These are phyloP conservation scores for Lophotriccus pileatus DNA, from an alignment of 2,797 vertebrate genomes.

Conservation along the genomic window DNA sequence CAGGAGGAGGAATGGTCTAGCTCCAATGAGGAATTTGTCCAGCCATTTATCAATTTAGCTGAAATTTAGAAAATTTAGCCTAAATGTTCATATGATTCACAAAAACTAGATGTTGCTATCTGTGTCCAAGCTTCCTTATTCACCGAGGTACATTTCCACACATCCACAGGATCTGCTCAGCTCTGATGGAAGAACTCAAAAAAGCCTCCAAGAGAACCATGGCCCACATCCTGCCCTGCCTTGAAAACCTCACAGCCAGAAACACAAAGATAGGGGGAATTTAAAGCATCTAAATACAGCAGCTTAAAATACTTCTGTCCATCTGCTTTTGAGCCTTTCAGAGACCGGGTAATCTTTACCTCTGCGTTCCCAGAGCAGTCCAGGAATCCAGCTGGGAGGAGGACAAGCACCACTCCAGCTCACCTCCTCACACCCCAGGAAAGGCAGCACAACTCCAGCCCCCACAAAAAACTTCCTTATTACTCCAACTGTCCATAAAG, in stretches of 20 bases:
- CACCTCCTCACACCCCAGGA: background rate
- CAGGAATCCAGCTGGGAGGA: rapidly evolving
- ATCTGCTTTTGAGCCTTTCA: background rate
- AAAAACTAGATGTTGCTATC: background rate
- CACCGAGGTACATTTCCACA: background rate
- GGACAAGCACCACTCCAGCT: background rate
- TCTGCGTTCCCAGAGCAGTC: background rate
- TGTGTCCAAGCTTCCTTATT: background rate
- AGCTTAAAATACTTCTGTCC: background rate
- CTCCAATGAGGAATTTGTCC: background rate
- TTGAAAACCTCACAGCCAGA: background rate
- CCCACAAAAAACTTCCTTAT: slow-evolving; percentile 10
- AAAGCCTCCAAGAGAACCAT: background rate
- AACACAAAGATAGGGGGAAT: background rate
- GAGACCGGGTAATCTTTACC: background rate
- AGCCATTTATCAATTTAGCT: background rate
- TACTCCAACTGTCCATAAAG: background rate
- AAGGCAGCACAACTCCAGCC: background rate
- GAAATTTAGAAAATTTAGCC: background rate
- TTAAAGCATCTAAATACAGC: background rate
- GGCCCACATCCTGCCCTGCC: background rate
- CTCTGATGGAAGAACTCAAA: background rate
- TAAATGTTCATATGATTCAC: background rate
- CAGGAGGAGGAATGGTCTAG: background rate
- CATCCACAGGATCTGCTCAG: background rate